These are phyloP conservation scores for Amphiprion clarkii DNA, from an alignment of 2,797 vertebrate genomes.

Conservation along the genomic window DNA sequence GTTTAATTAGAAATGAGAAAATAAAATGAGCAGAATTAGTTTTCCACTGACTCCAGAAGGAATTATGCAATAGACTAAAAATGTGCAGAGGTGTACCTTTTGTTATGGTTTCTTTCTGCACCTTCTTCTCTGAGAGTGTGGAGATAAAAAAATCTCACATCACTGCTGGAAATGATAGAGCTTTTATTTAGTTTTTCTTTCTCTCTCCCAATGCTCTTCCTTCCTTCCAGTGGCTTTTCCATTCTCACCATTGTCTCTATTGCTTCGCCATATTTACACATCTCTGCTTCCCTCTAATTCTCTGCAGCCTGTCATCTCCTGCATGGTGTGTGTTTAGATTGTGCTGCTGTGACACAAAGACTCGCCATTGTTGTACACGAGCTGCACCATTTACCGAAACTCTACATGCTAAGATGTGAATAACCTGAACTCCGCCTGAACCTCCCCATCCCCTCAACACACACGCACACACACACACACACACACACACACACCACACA, in stretches of 20 bases:
- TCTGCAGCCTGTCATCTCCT: conserved; percentile 29
- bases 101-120: conserved; percentile 10
- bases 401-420: conserved; percentile 71
- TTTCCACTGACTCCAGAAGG: conserved; percentile 42
- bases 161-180: conserved; percentile 46
- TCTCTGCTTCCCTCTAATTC: conserved; percentile 54
- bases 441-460: conserved; percentile 52
- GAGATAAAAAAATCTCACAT: conserved; percentile 25
- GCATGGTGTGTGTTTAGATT: conserved; percentile 53
- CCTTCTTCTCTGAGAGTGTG: conserved; percentile 29
- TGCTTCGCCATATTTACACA: conserved; percentile 44
- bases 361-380: conserved; percentile 35
- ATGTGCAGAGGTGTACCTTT: conserved; percentile 44
- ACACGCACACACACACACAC: conserved; percentile 22
- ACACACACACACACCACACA: conserved; percentile 27
- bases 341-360: conserved; percentile 70
- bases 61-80: conserved; percentile 44
- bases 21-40: conserved; percentile 62
- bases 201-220: neutral
- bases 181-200: conserved; percentile 35
- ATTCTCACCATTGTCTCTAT: conserved; percentile 50
- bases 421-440: conserved; percentile 80
- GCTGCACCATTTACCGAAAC: conserved; percentile 59
- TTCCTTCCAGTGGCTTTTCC: conserved; percentile 14
- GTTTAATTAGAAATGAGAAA: conserved; percentile 61